Conservation (phyloP, 1,140 invertebrate genomes). For the Lanistes nyassanus region DNA sequence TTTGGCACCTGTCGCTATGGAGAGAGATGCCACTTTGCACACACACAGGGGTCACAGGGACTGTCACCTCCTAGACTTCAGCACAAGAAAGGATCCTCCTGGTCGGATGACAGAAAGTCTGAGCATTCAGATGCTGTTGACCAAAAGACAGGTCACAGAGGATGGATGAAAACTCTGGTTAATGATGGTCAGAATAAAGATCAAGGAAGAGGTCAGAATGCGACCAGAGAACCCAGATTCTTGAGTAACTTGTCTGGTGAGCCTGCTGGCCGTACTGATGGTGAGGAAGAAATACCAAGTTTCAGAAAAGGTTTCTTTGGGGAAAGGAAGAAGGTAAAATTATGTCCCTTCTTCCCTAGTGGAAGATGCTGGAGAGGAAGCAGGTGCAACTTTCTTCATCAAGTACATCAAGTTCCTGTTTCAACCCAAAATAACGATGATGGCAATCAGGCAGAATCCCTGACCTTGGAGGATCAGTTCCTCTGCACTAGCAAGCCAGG, state of each 20-base stretch:
- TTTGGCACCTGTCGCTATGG: slow-evolving; percentile 45
- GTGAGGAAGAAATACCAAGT: too few relatives aligned
- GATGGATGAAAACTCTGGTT: neutral
- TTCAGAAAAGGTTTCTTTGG: too few relatives aligned
- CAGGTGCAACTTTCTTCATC: slow-evolving; percentile 39
- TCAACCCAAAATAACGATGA: neutral
- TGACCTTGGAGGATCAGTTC: neutral
- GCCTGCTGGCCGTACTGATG: neutral
- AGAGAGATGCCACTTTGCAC: slow-evolving; percentile 41
- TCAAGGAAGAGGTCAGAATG: too few relatives aligned
- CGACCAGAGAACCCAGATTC: neutral
- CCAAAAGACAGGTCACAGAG: too few relatives aligned
- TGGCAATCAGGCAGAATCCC: neutral
- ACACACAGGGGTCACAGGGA: slow-evolving; percentile 10
- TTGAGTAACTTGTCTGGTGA: neutral
- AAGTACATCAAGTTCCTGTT: neutral
- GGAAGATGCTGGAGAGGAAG: slow-evolving; percentile 21
- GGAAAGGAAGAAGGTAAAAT: slow-evolving; percentile 5
- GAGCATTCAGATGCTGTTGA: neutral
- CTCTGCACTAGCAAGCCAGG: neutral
- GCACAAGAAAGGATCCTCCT: neutral
- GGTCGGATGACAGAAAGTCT: neutral
- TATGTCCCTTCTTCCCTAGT: slow-evolving; percentile 25
- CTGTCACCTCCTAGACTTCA: slow-evolving; percentile 10
- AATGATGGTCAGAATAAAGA: too few relatives aligned